Evolutionary conservation across 2,113 vertebrate genomes (phyloP), one percentile per base, ranked within the genome.

Genomic region (Chloropsis hardwickii): DNA sequence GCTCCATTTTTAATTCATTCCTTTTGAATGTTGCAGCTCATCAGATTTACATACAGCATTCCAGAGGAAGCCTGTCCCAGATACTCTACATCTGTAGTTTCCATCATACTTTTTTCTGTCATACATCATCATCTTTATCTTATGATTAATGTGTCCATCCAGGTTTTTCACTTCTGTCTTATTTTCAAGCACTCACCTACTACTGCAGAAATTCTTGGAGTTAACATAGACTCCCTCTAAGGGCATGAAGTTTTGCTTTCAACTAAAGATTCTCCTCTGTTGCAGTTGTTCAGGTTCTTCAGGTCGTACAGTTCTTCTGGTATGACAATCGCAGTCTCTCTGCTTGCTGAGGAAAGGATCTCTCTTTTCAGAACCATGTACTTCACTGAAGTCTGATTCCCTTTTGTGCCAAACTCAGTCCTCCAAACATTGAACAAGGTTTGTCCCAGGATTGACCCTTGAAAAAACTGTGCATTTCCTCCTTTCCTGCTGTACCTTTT

Each of bases 1-100:
- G 1, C 86, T 95, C 92, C 27, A 37, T 92, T 92, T 96, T 91
- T 86, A 93, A 95, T 96, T 92, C 35, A 81, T 95, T 96, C 69
- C 72, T 94, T 97, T 88, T 96, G 94, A 95, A 92, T 0, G 1
- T 78, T 48, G 22, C 47, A 61, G 47, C 51, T 94, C 65, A 81
- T 81, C 80, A 86, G 80, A 92, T 88, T 88, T 88, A 40, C 51
- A 71, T 67, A 44, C 47, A 88, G 47, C 39, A 60, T 93, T 93
- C 71, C 67, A 67, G 80, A 51, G 56, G 25, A 96, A 73, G 24
- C 2, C 0, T 48, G 44, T 66, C 51, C 47, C 39, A 73, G 29
- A 66, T 58, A 66, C 10, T 77, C 58, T 81, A 5, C 11, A 6
- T 47, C 47, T 80, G n/a, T 54, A 70, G 18, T 61, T 94, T 83